A percentile compares a stretch with the other conserved stretches of the same genome.
These are phyloP conservation scores for Masticophis lateralis DNA, from an alignment of 2,797 vertebrate species.

Conservation along the genomic window DNA sequence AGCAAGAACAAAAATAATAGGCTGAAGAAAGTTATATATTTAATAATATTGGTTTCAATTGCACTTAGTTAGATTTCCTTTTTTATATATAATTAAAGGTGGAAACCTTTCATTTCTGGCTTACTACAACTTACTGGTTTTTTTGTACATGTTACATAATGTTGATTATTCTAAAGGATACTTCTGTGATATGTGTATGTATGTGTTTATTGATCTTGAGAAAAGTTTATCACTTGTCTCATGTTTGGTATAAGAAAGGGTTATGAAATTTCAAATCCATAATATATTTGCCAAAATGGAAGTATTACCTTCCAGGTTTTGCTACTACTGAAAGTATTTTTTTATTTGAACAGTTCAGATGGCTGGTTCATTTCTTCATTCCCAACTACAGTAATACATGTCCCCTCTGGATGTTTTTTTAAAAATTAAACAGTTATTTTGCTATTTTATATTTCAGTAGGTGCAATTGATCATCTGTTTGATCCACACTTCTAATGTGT, in stretches of 20 bases:
- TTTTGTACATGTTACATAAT: neutral
- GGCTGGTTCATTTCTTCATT: neutral
- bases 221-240: neutral
- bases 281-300: neutral
- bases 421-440: neutral
- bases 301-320: neutral
- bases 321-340: neutral
- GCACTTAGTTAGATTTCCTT: neutral
- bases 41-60: neutral
- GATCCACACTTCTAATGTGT: slow-evolving; percentile 28
- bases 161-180: neutral
- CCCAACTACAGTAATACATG: neutral
- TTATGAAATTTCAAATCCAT: neutral
- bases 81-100: neutral
- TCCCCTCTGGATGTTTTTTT: neutral
- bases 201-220: neutral
- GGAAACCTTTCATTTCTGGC: neutral
- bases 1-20: neutral
- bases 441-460: slow-evolving; percentile 28
- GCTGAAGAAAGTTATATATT: neutral
- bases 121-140: neutral
- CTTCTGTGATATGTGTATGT: neutral
- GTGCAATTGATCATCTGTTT: neutral
- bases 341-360: neutral
- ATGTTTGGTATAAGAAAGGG: neutral